Evolutionary conservation across 2,113 vertebrate genomes (phyloP), one percentile per base, ranked within the genome.

Genomic region (Myanophis thanlyinensis): DNA sequence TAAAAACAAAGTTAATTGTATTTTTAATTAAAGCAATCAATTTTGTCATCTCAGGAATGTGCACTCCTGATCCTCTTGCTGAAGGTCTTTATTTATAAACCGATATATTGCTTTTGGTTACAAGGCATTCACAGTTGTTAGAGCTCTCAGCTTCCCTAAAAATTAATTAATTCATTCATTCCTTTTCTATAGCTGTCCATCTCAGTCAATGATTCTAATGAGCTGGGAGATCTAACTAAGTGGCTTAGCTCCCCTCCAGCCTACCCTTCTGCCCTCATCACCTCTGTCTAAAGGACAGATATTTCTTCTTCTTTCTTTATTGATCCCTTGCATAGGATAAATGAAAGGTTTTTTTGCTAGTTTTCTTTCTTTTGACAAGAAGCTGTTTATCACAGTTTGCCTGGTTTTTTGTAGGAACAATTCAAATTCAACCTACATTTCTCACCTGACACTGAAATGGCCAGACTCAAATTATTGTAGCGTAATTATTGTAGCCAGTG

Each of bases 31-130:
- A 59, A 59, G 54, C 25, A 62, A 22, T 27, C 10, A 12, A 62
- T 62, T 62, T 62, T 62, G 0, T 7, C 23, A 56, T 56, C 54
- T 56, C 54, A 56, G 7, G 7, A 56, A 56, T 25, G 54, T 8
- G 0, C 12, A 62, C 30, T 96, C 95, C 94, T 95, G 95, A 96
- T 95, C 93, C 48, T 87, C 54, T 92, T 67, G 30, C 12, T 30
- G 11, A 30, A 30, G 56, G 27, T 62, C 56, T 12, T 27, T 11
- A 30, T 12, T 30, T 62, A 67, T 13, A 67, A 67, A 67, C 30
- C 13, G 11, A 67, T 67, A n/a, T 62, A 67, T 67, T n/a, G 11
- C 11, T n/a, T 67, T 67, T 67, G 59, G 11, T 67, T 67, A 67
- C 30, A 67, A 67, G 27, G 59, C 59, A n/a, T n/a, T 67, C 12